Base-by-base conservation (phyloP, 2,113 vertebrate species). In the Cettia cetti region DNA sequence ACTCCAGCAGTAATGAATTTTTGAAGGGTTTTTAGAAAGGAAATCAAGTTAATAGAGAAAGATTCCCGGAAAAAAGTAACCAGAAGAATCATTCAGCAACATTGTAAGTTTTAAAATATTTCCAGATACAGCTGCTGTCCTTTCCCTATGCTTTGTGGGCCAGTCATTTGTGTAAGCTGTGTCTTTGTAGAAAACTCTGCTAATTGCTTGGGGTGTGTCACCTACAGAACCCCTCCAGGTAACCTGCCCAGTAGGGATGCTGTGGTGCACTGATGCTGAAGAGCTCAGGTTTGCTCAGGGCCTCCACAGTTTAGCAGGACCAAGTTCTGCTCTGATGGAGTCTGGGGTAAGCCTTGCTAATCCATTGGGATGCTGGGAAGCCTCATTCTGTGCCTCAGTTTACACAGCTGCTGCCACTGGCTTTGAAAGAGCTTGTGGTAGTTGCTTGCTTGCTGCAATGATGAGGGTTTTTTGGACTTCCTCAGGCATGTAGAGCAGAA, bases 251-350 rank as follows among this genome's bases (percentile, higher is more conserved):
- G 45, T 0, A 85, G 50, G 15, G 53, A 11, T 42, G 28, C 37
- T 24, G 5, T 22, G 57, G 10, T 44, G 20, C 33, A 4, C 18
- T 31, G 42, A 23, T 70, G 45, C 20, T 80, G 23, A 45, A 20
- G 39, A 78, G 3, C 15, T 3, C 6, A 22, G 15, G 44, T 69
- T 82, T 70, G 35, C n/a, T n/a, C 28, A 37, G 53, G 24, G 10
- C 27, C 9, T 60, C 31, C 31, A 11, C 2, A 3, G 16, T 40
- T 78, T 2, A 9, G 35, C 40, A 63, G 47, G 15, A 54, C 35
- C 20, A 11, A 5, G 0, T 86, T 39, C 54, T 60, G 39, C 63
- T 86, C n/a, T 0, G 0, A 0, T n/a, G 16, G 33, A 57, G 23
- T 45, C n/a, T 69, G 64, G 10, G 10, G 16, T 35, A 69, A 50